Evolutionary conservation across 2,888 invertebrate species (phyloP).

Genomic region (Drosophila meridionalis): DNA sequence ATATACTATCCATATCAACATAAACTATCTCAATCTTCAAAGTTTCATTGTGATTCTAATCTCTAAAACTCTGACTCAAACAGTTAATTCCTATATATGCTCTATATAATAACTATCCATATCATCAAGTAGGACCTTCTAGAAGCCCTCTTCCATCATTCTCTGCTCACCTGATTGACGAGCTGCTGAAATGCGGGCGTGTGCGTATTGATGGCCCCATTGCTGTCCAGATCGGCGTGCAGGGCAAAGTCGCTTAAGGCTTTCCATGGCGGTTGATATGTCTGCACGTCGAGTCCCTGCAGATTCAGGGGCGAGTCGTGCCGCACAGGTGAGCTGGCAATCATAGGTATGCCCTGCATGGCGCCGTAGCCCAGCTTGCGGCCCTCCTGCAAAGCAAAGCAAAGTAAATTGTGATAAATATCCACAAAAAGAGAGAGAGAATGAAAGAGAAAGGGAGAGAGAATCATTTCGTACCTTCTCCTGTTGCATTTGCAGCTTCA

Average conservation of each 20-base stretch:
- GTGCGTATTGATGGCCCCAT: conserved; percentile 91
- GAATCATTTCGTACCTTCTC: conserved; percentile 91
- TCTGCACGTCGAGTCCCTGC: conserved; percentile 93
- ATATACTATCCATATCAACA: neutral
- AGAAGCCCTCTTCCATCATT: too few species aligned
- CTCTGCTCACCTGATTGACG: conserved; percentile 93
- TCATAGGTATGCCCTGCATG: conserved; percentile 99
- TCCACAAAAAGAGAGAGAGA: neutral
- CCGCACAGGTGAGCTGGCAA: conserved; percentile 96
- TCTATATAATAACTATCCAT: too few species aligned
- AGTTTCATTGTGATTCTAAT: too few species aligned
- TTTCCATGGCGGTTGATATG: conserved; percentile 99
- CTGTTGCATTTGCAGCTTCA: conserved; percentile 99
- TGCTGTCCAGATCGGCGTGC: conserved; percentile 94
- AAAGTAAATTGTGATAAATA: neutral
- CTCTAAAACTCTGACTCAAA: too few species aligned
- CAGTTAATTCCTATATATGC: too few species aligned
- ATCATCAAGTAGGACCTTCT: too few species aligned
- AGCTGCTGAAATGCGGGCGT: conserved; percentile 98
- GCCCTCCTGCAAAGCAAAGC: conserved; percentile 91
- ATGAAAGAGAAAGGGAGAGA: neutral
- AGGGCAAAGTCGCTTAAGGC: conserved; percentile 97
- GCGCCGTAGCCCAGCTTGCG: conserved; percentile 96
- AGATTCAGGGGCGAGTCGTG: conserved; percentile 95
- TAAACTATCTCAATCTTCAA: too few species aligned